phyloP scores from a whole-genome alignment of 30 jellyfish, hydroid and myxozoan genomes.

The Turritopsis rubra region DNA sequence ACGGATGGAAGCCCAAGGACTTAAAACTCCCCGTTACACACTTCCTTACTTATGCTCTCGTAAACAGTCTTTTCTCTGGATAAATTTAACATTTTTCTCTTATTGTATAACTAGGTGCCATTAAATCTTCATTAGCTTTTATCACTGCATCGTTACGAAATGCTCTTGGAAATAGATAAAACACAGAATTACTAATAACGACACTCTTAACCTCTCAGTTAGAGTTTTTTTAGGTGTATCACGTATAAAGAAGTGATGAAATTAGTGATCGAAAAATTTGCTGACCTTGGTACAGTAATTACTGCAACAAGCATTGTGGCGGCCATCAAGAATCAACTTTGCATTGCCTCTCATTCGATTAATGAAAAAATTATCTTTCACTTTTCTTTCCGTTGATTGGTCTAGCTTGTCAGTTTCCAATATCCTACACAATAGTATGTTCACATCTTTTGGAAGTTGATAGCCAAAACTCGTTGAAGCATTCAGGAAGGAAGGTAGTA shows the following conservation, averaged over 20 bases:
- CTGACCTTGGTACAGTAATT: slow-evolving; percentile 7
- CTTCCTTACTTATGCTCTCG: too few species aligned
- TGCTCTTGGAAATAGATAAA: too few species aligned
- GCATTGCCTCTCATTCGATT: slow-evolving; percentile 7
- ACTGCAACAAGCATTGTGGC: neutral
- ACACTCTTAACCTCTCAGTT: too few species aligned
- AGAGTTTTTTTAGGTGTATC: neutral
- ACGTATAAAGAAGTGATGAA: neutral
- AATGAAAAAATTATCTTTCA: neutral
- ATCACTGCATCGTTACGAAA: too few species aligned
- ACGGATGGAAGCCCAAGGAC: too few species aligned
- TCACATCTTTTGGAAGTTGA: slow-evolving; percentile 22
- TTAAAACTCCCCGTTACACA: too few species aligned
- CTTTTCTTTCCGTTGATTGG: neutral
- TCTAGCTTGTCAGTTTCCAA: neutral
- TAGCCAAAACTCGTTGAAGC: slow-evolving; percentile 21
- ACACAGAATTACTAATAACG: too few species aligned
- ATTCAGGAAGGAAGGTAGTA: slow-evolving; percentile 11
- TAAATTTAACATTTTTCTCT: too few species aligned
- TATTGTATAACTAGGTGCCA: too few species aligned
- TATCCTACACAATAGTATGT: neutral
- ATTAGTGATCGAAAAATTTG: neutral
- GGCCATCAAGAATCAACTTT: neutral
- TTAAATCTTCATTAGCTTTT: too few species aligned
- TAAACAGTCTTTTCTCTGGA: too few species aligned